phyloP scores from a whole-genome alignment of 2,888 invertebrate species.

The Lycocerus yunnanus region DNA sequence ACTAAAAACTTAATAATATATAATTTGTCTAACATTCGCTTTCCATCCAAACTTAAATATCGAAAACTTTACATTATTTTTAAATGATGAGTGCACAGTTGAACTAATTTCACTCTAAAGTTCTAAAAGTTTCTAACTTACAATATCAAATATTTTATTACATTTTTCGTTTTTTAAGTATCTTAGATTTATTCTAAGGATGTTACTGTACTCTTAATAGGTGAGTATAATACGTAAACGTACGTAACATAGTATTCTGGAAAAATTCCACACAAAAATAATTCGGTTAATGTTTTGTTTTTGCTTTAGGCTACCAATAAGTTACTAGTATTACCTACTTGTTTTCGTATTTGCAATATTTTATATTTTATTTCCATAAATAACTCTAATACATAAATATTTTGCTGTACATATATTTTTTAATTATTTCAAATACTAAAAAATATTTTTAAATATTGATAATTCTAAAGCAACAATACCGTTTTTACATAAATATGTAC shows the following conservation, averaged over 20 bases:
- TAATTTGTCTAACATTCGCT: background rate
- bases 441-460: too few species aligned
- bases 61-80: background rate
- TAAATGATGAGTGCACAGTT: background rate
- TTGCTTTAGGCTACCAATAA: background rate
- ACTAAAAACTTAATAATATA: background rate
- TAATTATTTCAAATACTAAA: too few species aligned
- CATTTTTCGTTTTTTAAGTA: background rate
- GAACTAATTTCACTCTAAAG: background rate
- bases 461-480: too few species aligned
- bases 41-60: background rate
- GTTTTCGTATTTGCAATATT: background rate
- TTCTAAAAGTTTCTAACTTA: background rate
- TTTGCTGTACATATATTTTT: too few species aligned
- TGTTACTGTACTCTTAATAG: background rate
- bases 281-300: too few species aligned
- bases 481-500: too few species aligned
- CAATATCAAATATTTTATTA: background rate
- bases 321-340: background rate
- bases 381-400: background rate
- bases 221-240: background rate
- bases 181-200: background rate
- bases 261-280: background rate
- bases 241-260: background rate
- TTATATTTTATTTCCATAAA: background rate